Evolutionary conservation across 2,113 vertebrate species (phyloP), one percentile per base, ranked within the genome.

Genomic region (Coptodon bakossiorum): DNA sequence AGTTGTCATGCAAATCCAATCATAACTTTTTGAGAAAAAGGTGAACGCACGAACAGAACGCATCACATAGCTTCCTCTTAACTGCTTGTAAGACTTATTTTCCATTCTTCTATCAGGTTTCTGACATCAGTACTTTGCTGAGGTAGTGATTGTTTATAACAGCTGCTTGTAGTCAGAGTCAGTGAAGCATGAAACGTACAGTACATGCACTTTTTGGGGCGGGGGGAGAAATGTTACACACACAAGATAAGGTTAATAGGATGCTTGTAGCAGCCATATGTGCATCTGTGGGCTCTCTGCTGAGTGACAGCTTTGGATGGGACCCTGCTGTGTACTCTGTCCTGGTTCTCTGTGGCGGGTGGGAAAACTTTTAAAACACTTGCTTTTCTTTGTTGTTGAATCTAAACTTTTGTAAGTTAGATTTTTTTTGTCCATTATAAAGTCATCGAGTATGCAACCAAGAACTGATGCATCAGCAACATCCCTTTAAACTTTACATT

Each of bases 241-340:
- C 53, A 82, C 86, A 83, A 53, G 52, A 81, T 73, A 16, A 48
- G 87, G 91, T 88, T 85, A 91, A 87, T n/a, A 3, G 53, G 82
- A 87, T 40, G 88, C 87, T 84, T 90, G 86, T 88, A 66, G 88
- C 78, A 52, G 85, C 86, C 86, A 83, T 86, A 83, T 88, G 88
- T 80, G 80, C 80, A 38, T 80, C 63, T 87, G 31, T 87, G 36
- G 83, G 57, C 53, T 84, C 19, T 71, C 52, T 48, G 59, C 85
- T 81, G 83, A 66, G 66, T 36, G 71, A 86, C 79, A 16, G 53
- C 38, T 83, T 14, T 22, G 38, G 78, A 84, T 14, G 56, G 79
- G 17, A 59, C 22, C 27, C 61, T 50, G 43, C 59, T 71, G 84
- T 29, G 76, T n/a, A 9, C 16, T 38, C 19, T 17, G 11, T 45